phyloP scores from a whole-genome alignment of 2,113 vertebrate genomes.

The Clarias macrocephalus region DNA sequence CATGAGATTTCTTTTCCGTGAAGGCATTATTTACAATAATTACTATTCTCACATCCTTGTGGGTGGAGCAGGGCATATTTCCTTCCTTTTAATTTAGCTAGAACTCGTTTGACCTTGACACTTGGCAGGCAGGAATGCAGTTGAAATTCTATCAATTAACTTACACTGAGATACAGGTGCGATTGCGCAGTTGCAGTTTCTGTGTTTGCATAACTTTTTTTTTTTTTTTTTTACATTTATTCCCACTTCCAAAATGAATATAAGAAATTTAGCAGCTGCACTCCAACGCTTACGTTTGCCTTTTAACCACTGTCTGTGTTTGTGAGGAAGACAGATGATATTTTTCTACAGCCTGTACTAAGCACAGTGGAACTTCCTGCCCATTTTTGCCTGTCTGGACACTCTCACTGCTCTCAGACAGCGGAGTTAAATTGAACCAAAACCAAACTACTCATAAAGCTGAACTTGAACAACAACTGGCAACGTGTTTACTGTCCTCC shows the following conservation, averaged over 20 bases:
- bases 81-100: neutral
- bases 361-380: neutral
- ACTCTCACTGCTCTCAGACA: neutral
- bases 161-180: neutral
- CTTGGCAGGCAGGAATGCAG: neutral
- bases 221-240: neutral
- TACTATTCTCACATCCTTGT: neutral
- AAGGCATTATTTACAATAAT: neutral
- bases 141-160: neutral
- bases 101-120: neutral
- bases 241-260: neutral
- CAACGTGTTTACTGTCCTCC: neutral
- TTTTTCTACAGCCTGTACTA: neutral
- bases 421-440: neutral
- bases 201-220: neutral
- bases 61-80: neutral
- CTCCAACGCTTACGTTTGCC: no score
- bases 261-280: neutral
- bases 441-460: neutral
- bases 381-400: slow-evolving; percentile 27
- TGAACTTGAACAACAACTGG: neutral
- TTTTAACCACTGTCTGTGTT: neutral
- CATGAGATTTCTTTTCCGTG: neutral
- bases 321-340: neutral
- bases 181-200: neutral